Conservation (phyloP, 2,888 invertebrate species). For the Aporophyla lueneburgensis region DNA sequence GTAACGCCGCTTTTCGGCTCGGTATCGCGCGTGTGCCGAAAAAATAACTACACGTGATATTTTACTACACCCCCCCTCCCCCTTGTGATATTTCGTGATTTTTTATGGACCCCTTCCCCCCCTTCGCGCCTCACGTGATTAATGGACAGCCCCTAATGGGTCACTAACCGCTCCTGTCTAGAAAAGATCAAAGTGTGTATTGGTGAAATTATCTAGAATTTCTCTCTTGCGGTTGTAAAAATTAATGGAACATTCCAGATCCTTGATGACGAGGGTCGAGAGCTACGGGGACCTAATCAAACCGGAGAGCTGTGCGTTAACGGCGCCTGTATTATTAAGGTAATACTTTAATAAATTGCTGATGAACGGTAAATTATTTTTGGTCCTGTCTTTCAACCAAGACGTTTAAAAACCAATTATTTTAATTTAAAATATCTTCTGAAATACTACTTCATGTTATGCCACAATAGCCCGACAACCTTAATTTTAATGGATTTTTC, state of each 20-base stretch:
- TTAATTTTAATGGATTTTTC: not conserved
- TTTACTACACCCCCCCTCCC: too few species aligned
- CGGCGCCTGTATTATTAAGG: conserved; percentile 72
- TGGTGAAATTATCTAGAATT: conserved; percentile 10
- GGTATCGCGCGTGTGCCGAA: too few species aligned
- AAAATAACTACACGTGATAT: too few species aligned
- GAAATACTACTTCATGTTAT: too few species aligned
- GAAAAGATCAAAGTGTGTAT: conserved; percentile 3
- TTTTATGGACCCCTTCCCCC: too few species aligned
- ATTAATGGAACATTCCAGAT: conserved; percentile 68
- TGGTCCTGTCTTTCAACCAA: not conserved
- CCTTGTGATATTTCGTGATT: too few species aligned
- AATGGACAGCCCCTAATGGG: too few species aligned
- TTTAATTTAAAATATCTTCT: not conserved
- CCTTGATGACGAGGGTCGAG: conserved; percentile 70
- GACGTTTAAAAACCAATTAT: not conserved
- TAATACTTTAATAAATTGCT: conserved; percentile 47
- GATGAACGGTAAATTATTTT: not conserved
- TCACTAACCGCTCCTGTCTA: not conserved
- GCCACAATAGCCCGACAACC: too few species aligned
- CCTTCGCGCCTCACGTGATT: too few species aligned
- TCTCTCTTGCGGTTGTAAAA: conserved; percentile 25
- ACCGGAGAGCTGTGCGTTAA: conserved; percentile 76
- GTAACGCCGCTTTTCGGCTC: too few species aligned
- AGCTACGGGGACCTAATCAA: conserved; percentile 61